Conservation (phyloP, 64 coral and sea anemone species). For the Pocillopora damicornis region DNA sequence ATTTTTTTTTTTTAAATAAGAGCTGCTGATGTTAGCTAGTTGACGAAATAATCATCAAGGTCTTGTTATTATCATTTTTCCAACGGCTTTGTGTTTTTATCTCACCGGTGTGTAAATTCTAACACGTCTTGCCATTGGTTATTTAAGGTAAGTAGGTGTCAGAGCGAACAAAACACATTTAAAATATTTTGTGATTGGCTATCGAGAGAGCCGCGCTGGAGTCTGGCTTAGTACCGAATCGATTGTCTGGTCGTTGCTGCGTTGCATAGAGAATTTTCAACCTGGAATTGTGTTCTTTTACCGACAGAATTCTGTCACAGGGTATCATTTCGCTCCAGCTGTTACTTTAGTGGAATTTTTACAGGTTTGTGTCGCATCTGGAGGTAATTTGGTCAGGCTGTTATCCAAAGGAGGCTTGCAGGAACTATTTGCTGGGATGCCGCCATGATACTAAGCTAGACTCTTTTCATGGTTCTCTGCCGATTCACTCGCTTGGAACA, state of each 20-base stretch:
- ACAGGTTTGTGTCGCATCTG: neutral
- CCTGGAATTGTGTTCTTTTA: neutral
- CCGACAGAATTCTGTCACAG: neutral
- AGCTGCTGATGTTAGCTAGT: no score
- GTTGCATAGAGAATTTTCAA: constrained; percentile 1
- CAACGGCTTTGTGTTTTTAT: neutral
- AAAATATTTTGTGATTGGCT: constrained; percentile 24
- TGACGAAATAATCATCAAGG: no score
- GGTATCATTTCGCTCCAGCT: neutral
- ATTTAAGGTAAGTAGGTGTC: neutral
- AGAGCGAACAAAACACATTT: constrained; percentile 16
- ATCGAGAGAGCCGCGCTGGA: neutral
- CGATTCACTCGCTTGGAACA: neutral
- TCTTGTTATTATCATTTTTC: no score
- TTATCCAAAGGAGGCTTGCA: constrained; percentile 20
- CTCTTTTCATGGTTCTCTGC: constrained; percentile 4
- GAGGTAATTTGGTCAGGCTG: neutral
- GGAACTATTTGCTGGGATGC: constrained; percentile 23
- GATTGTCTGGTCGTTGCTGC: constrained; percentile 38
- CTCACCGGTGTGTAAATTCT: constrained; percentile 14
- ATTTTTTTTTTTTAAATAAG: no score
- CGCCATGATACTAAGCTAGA: constrained; percentile 6
- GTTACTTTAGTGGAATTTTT: neutral
- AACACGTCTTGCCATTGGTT: constrained; percentile 6
- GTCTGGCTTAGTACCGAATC: neutral